Conservation (phyloP, 2,797 vertebrate species). For the Acanthornis magna region DNA sequence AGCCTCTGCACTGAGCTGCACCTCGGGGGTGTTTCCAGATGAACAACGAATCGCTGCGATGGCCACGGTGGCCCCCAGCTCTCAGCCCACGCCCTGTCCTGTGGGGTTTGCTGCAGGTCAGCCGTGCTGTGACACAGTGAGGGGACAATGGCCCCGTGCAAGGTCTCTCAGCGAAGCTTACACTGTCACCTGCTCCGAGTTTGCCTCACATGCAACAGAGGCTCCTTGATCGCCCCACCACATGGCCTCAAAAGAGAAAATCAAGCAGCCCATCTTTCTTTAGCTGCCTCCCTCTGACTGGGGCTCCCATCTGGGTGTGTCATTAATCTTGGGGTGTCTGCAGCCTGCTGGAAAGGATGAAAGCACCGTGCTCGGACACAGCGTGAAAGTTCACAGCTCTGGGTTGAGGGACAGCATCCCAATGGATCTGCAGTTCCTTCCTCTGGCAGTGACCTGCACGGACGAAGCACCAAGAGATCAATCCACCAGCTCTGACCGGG, state of each 20-base stretch:
- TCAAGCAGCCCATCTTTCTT: neutral
- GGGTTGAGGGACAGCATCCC: rapidly evolving
- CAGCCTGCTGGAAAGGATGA: neutral
- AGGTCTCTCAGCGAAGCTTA: no score
- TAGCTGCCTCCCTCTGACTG: neutral
- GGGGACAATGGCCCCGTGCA: rapidly evolving
- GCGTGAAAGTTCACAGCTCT: neutral
- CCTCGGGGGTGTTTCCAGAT: neutral
- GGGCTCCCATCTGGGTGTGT: neutral
- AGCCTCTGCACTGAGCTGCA: neutral
- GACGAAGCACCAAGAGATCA: neutral
- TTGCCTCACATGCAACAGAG: rapidly evolving
- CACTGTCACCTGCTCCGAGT: neutral
- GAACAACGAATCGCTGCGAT: neutral
- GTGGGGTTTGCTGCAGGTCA: neutral
- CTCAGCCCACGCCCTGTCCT: neutral
- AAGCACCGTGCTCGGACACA: neutral
- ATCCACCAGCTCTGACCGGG: neutral
- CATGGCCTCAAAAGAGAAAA: neutral
- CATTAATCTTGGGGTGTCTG: rapidly evolving
- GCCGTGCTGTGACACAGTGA: neutral
- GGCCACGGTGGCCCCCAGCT: neutral
- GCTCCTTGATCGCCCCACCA: neutral
- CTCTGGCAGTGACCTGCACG: neutral
- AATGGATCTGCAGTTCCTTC: neutral